phyloP scores from a whole-genome alignment of 2,113 vertebrate genomes.

The Bubalus kerabau region DNA sequence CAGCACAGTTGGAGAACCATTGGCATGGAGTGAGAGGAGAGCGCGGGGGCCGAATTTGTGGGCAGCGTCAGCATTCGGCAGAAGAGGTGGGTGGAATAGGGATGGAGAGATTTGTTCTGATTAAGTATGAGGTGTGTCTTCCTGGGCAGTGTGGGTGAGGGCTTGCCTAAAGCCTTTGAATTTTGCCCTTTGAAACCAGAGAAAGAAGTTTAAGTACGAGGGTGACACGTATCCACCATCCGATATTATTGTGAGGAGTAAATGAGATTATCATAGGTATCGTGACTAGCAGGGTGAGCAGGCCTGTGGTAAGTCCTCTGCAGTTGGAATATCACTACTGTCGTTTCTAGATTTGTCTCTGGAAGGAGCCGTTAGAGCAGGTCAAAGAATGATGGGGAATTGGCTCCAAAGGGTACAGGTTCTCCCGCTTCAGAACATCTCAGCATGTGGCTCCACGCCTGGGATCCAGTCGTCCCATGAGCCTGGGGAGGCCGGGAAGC shows the following conservation, averaged over 20 bases:
- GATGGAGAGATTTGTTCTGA: not conserved
- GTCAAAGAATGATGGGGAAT: not conserved
- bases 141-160: not conserved
- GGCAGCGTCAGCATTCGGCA: not conserved
- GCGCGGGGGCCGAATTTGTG: not conserved
- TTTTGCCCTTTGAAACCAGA: constrained; percentile 19
- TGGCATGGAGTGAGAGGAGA: not conserved
- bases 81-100: not conserved
- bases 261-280: not conserved
- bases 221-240: not conserved
- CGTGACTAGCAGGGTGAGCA: not conserved
- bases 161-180: not conserved
- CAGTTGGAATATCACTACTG: not conserved
- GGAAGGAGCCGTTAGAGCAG: not conserved
- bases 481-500: not conserved
- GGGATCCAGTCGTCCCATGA: not conserved
- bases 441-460: not conserved
- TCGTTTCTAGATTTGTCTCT: not conserved
- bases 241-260: not conserved
- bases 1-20: not conserved
- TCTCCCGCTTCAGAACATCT: not conserved
- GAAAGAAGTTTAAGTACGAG: not conserved
- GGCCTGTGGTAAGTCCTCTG: not conserved
- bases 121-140: not conserved
- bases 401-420: not conserved